A percentile compares a stretch with the other conserved stretches of the same genome.
Evolutionary conservation across 2,113 vertebrate species (phyloP).

Genomic region (Heterotilapia buettikoferi): DNA sequence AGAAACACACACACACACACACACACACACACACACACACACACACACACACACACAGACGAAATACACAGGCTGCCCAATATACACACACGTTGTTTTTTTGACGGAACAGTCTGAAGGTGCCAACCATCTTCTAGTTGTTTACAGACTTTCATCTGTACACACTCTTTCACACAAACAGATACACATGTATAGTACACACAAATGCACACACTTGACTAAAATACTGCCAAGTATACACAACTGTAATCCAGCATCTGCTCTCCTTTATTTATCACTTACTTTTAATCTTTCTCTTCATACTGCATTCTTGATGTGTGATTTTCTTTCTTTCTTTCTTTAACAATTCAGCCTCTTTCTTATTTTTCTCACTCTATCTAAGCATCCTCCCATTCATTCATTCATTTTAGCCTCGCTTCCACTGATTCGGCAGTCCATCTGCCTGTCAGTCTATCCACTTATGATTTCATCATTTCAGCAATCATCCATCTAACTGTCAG

Average conservation of each 20-base stretch:
- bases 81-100: neutral
- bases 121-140: conserved; percentile 6
- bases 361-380: neutral
- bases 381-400: neutral
- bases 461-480: neutral
- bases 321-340: neutral
- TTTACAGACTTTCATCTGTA: neutral
- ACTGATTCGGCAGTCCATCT: neutral
- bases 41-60: neutral
- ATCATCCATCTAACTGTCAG: neutral
- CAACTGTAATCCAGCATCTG: conserved; percentile 28
- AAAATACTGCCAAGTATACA: neutral
- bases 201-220: neutral
- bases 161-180: neutral
- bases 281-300: neutral
- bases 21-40: neutral
- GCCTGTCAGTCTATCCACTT: neutral
- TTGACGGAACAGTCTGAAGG: neutral
- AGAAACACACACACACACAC: neutral
- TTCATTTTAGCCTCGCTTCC: neutral
- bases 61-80: neutral
- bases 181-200: neutral
- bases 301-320: neutral
- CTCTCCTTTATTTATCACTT: neutral
- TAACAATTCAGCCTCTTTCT: neutral